Base-by-base conservation (phyloP, 2,888 invertebrate genomes). In the Uloborus plumipes region DNA sequence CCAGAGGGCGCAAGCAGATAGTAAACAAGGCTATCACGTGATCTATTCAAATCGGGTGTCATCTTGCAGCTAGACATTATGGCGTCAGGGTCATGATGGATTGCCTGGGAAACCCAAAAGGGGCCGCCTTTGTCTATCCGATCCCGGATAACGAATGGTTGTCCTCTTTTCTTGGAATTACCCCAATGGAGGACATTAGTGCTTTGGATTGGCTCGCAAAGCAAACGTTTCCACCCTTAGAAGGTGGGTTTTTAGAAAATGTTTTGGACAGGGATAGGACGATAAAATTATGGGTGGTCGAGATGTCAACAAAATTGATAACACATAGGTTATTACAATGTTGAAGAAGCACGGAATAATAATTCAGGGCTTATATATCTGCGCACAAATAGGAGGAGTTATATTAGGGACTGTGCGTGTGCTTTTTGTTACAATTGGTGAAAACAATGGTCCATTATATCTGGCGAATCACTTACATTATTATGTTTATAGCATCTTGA, bases 131-230 rank as follows among this genome's bases (percentile, higher is more conserved):
- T 82, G 66, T 66, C 66, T 61, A 49, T 59, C 16, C 49, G 75
- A 71, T 65, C 71, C 81, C 73, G 75, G 66, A 71, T 76, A 72
- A 76, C 81, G 75, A 82, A 82, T 82, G 71, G 61, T 18, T 75
- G 39, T 50, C 51, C 70, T 64, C 55, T 31, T 64, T 18, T 50
- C 50, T 49, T 20, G 9, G 70, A 76, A 75, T 70, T 74, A 74
- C 58, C 64, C 80, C 74, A 74, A 80, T 74, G 53, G 66, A 61
- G 58, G 18, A 22, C 74, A 64, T 47, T 70, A 64, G 16, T 64
- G 74, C 50, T 18, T n/a, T 74, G 64, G 64, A 81, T 81, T 81
- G 80, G 80, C 39, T 81, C 67, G 20, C 49, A 70, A 55, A 79
- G 50, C 18, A 18, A 64, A 74, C 18, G 73, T 74, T 70, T 62